These are phyloP conservation scores for Acanthis flammea DNA, from an alignment of 2,797 vertebrate species.

Conservation along the genomic window DNA sequence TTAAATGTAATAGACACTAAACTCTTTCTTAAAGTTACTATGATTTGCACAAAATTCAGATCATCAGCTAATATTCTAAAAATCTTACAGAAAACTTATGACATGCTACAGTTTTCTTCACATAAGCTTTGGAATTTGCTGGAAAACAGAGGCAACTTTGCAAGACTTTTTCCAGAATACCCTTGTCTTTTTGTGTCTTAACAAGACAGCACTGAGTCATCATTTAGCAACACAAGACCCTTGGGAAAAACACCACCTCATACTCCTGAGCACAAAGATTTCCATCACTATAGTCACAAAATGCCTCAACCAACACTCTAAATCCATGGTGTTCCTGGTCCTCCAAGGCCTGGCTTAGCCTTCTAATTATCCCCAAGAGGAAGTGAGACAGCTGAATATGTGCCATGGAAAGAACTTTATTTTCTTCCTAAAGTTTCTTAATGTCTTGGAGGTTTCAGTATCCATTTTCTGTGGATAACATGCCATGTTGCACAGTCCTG, in stretches of 20 bases:
- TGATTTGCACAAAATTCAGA: neutral
- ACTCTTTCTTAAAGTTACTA: neutral
- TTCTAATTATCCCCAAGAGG: neutral
- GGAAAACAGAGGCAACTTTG: neutral
- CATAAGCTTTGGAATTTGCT: neutral
- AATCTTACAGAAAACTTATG: neutral
- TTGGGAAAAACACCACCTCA: neutral
- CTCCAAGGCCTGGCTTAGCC: neutral
- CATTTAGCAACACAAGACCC: neutral
- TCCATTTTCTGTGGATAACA: neutral
- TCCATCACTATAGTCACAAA: neutral
- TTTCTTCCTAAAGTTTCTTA: neutral
- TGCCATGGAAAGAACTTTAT: neutral
- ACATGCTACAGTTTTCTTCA: neutral
- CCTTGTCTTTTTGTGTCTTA: neutral
- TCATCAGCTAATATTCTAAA: neutral
- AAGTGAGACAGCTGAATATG: neutral
- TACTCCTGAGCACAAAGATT: neutral
- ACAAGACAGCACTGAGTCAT: rapidly evolving
- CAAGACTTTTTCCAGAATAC: neutral
- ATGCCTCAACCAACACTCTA: neutral
- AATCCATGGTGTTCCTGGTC: neutral
- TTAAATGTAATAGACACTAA: neutral
- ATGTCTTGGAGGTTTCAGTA: neutral
- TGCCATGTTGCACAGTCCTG: rapidly evolving